Percentiles rank a stretch among this genome's conserved stretches.
Evolutionary conservation across 2,113 vertebrate species (phyloP).

Genomic region (Zosterops japonicus): DNA sequence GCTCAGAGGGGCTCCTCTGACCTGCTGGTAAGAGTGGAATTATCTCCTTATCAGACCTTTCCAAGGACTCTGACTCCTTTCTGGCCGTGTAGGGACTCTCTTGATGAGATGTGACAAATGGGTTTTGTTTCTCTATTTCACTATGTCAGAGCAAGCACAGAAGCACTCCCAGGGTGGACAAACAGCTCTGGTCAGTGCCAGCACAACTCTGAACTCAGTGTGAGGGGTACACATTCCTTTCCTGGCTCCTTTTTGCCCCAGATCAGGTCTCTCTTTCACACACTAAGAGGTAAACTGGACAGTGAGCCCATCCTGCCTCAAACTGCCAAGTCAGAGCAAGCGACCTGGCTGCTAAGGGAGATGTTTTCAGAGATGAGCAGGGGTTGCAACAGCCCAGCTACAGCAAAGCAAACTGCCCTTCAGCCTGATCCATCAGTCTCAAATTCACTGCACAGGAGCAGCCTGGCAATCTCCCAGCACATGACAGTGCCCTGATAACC

Average conservation of each 20-base stretch:
- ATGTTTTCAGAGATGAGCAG: neutral
- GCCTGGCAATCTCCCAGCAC: conserved; percentile 14
- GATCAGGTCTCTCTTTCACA: neutral
- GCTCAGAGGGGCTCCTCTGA: neutral
- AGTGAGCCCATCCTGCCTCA: neutral
- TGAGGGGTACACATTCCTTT: neutral
- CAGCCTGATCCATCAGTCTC: neutral
- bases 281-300: neutral
- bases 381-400: neutral
- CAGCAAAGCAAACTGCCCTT: neutral
- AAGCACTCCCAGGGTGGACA: neutral
- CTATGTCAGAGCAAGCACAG: neutral
- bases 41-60: neutral
- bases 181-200: neutral
- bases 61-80: neutral
- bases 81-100: accelerated
- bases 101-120: neutral
- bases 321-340: neutral
- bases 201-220: neutral
- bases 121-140: neutral
- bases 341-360: neutral
- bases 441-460: neutral
- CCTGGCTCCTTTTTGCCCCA: neutral
- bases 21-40: neutral
- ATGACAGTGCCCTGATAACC: conserved; percentile 44